These are phyloP conservation scores for Leptinotarsa texana DNA, from an alignment of 1,140 invertebrate genomes.

Conservation along the genomic window DNA sequence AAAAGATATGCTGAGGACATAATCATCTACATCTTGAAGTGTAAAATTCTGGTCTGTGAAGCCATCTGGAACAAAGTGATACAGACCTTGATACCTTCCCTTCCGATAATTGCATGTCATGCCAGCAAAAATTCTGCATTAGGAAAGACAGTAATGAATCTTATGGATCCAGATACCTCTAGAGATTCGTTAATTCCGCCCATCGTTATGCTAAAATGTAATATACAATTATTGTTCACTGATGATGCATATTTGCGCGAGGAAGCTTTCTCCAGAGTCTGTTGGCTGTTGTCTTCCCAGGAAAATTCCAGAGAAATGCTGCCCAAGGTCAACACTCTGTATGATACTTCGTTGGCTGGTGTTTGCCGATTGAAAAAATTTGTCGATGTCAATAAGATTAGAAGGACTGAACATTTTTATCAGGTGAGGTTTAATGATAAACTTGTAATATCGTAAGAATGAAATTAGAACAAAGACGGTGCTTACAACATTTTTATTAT, in stretches of 20 bases:
- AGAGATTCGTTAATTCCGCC: slow-evolving; percentile 30
- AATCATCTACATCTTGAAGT: slow-evolving; percentile 65
- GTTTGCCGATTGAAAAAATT: slow-evolving; percentile 54
- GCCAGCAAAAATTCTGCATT: slow-evolving; percentile 54
- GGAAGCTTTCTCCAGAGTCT: slow-evolving; percentile 59
- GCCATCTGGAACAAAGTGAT: slow-evolving; percentile 63
- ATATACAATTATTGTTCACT: slow-evolving; percentile 58
- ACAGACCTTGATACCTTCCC: slow-evolving; percentile 60
- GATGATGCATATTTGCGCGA: slow-evolving; percentile 54
- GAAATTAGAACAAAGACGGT: too few relatives aligned
- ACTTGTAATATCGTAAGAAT: too few relatives aligned
- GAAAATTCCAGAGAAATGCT: slow-evolving; percentile 54
- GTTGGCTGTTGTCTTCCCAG: slow-evolving; percentile 58
- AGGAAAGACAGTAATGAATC: slow-evolving; percentile 63
- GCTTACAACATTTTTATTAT: too few relatives aligned
- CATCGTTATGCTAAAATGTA: slow-evolving; percentile 55
- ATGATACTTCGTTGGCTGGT: slow-evolving; percentile 55
- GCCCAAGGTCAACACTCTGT: slow-evolving; percentile 57
- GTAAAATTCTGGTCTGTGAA: slow-evolving; percentile 63
- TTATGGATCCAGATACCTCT: slow-evolving; percentile 63
- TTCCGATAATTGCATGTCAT: slow-evolving; percentile 61
- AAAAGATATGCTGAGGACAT: slow-evolving; percentile 61
- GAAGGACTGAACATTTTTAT: slow-evolving; percentile 50
- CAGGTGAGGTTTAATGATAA: slow-evolving; percentile 37
- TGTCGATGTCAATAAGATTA: slow-evolving; percentile 47